phyloP scores from a whole-genome alignment of 2,113 vertebrate genomes.

The Hippocampus abdominalis region DNA sequence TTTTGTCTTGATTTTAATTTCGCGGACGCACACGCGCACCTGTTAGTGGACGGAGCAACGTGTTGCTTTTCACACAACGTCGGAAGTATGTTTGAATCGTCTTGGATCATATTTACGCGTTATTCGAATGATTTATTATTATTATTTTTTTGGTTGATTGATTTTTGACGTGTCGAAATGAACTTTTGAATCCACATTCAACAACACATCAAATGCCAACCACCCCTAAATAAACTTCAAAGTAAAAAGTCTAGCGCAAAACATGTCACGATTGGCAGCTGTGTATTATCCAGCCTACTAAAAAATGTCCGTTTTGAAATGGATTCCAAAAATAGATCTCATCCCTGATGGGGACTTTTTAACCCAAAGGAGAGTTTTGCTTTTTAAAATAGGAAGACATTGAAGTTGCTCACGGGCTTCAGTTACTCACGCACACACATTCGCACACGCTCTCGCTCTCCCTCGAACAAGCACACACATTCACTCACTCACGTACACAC shows the following conservation, averaged over 20 bases:
- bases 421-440: neutral
- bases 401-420: neutral
- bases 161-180: neutral
- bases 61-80: neutral
- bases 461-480: neutral
- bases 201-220: neutral
- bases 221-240: neutral
- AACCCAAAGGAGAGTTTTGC: too few species aligned
- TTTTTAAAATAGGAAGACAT: too few species aligned
- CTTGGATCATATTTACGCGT: too few species aligned
- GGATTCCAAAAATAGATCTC: too few species aligned
- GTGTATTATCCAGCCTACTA: too few species aligned
- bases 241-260: too few species aligned
- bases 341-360: too few species aligned
- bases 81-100: too few species aligned
- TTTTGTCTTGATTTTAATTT: constrained; percentile 33
- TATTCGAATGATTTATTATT: neutral
- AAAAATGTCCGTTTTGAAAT: too few species aligned
- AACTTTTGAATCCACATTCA: neutral
- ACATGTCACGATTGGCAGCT: too few species aligned
- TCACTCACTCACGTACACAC: neutral
- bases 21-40: constrained; percentile 35
- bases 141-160: neutral
- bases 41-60: constrained; percentile 21
- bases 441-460: neutral